Evolutionary conservation across 2,888 invertebrate genomes (phyloP), one percentile per base, ranked within the genome.

Genomic region (Horisme vitalbata): DNA sequence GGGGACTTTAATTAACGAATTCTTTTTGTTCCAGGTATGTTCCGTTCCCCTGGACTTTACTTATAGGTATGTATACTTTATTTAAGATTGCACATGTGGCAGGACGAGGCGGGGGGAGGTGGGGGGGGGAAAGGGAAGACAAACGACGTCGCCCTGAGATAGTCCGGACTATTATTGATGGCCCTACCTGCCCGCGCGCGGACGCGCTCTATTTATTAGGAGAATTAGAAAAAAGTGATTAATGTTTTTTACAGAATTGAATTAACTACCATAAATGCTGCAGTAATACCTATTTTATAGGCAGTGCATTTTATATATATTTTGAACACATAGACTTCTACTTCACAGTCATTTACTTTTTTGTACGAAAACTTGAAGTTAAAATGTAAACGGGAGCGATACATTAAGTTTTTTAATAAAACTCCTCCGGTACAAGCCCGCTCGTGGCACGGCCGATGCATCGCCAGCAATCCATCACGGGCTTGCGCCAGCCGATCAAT

Each of bases 11-110:
- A 55, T 57, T 55, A 61, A 57, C 37, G 55, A 54, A 53, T 44
- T 55, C 33, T 55, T 43, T 62, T 55, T 65, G 61, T 68, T 65
- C 8, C 69, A 70, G 70, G 69, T 70, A 70, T 52, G 60, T 45
- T 31, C 20, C 32, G 32, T 24, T 20, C 27, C 24, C 24, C 23
- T 26, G 20, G n/a, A 12, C 18, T 55, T 52, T 60, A 24, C 18
- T 23, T 35, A 30, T 37, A 23, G 38, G 28, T 38, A 45, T 33
- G 38, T 45, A 45, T 35, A 20, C 1, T 55, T 59, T 54, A 51
- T 65, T 58, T 57, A 58, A 56, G 55, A 53, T 44, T 49, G 57
- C 54, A 56, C 53, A 55, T 53, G 52, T 44, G 52, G 32, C 35
- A 18, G 34, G 31, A 10, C 9, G 24, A 31, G 27, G 32, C 11